Base-by-base conservation (phyloP, 2,113 vertebrate genomes). In the Erythrolamprus reginae region DNA sequence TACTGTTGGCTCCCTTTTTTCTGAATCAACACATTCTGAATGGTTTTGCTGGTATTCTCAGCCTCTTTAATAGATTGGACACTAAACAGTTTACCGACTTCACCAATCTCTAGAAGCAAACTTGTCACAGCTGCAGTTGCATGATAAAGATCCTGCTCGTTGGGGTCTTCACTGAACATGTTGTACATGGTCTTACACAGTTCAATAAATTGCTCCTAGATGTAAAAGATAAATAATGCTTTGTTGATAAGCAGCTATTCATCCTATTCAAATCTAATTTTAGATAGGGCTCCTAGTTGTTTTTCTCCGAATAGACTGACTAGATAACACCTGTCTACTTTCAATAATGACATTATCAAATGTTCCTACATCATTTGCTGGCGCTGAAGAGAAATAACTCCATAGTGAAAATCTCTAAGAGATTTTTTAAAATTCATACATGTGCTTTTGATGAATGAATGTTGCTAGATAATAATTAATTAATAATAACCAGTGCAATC, bases 171-270 rank as follows among this genome's bases (percentile, higher is more conserved):
- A 0, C 98, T 99, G 96, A 99, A 99, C 98, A 99, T 99, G 92
- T 98, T 98, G 94, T 99, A 99, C 93, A 99, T 98, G 0, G 98
- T 99, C 96, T 99, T 99, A 90, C 99, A 99, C 70, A 99, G 97
- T 96, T 99, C 99, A 0, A 99, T 99, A 93, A 99, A 99, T 96
- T 99, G 99, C 19, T 98, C 98, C 99, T 99, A 95, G 4, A 84
- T 52, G 17, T 38, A 0, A 33, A 17, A 48, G 77, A 86, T 13
- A 86, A 93, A 56, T 38, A 15, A 21, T 4, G 47, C 38, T 88
- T 85, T 61, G 28, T 45, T 70, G 45, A 1, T 88, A 88, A 55
- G 55, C n/a, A 42, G 65, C 17, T 77, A 47, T 45, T 28, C 17
- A 47, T 61, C 52, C 21, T 77, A 70, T 38, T 38, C 19, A 70